Evolutionary conservation across 2,797 vertebrate species (phyloP), one percentile per base, ranked within the genome.

Genomic region (Choloepus didactylus): DNA sequence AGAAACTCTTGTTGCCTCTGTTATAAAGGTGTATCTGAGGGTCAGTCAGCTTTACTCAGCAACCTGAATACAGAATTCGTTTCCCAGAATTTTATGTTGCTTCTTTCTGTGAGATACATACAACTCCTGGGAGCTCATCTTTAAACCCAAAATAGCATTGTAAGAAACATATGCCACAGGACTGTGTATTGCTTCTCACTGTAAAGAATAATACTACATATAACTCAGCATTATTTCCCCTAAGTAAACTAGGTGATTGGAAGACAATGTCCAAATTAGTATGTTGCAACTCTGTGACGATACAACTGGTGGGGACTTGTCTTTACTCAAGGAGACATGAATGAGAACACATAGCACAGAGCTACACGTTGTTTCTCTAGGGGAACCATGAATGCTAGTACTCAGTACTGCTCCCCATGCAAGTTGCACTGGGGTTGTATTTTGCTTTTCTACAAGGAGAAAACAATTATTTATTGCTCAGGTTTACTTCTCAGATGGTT

Each of bases 401-500:
- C n/a, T 44, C 77, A 60, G 64, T 31, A 4, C 56, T 35, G 51
- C 23, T 88, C 15, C 60, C n/a, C 6, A 1, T 15, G 64, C 51
- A 35, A 23, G 23, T 83, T 94, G 12, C 27, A n/a, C 9, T 3
- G 59, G 14, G 51, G 14, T 38, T 87, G 10, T 12, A 14, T 19
- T 89, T 75, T 46, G 49, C 73, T 75, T 82, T 41, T 94, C 72
- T 69, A 1, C 31, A 56, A 84, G 38, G 87, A 93, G 44, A 81
- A 88, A 82, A 60, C 31, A n/a, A 14, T 3, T n/a, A 66, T 64
- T 96, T 66, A 51, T 86, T 75, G 59, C 73, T 80, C 70, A 91
- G 27, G 27, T 38, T 80, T 77, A 75, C 16, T 83, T 83, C 59
- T 90, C 75, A 92, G 27, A 77, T 84, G 49, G 35, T 21, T 89